Evolutionary conservation across 2,113 vertebrate species (phyloP).

Genomic region (Asarcornis scutulata): DNA sequence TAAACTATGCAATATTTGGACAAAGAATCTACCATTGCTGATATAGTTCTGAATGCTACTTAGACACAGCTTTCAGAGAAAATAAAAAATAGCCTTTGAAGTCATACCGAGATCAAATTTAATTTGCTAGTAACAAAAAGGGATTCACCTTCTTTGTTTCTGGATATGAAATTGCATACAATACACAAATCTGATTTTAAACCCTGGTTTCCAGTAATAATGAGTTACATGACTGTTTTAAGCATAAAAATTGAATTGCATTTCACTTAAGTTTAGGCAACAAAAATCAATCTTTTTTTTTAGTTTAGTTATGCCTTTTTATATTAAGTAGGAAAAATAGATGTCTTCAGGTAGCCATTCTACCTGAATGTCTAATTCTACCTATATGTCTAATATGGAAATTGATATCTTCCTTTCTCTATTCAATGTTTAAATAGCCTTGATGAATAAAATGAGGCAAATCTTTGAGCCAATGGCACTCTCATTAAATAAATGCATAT

Average conservation of each 20-base stretch:
- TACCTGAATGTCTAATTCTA: neutral
- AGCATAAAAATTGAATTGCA: neutral
- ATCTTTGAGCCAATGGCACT: neutral
- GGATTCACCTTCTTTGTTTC: neutral
- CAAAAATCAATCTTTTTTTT: neutral
- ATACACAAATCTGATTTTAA: neutral
- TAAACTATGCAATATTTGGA: neutral
- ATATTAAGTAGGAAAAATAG: neutral
- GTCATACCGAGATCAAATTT: neutral
- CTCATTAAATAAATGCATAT: neutral
- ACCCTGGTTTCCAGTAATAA: neutral
- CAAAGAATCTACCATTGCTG: neutral
- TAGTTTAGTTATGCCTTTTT: neutral
- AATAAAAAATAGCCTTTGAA: neutral
- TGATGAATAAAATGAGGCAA: neutral
- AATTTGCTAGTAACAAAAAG: neutral
- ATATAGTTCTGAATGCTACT: neutral
- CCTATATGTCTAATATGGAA: neutral
- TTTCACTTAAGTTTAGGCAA: neutral
- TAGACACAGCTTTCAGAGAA: neutral
- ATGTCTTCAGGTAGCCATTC: neutral
- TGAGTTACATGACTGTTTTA: neutral
- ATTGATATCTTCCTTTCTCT: neutral
- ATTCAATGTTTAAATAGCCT: neutral
- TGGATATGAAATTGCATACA: neutral